Evolutionary conservation across 2,113 vertebrate species (phyloP), one percentile per base, ranked within the genome.

Genomic region (Calidris pugnax): DNA sequence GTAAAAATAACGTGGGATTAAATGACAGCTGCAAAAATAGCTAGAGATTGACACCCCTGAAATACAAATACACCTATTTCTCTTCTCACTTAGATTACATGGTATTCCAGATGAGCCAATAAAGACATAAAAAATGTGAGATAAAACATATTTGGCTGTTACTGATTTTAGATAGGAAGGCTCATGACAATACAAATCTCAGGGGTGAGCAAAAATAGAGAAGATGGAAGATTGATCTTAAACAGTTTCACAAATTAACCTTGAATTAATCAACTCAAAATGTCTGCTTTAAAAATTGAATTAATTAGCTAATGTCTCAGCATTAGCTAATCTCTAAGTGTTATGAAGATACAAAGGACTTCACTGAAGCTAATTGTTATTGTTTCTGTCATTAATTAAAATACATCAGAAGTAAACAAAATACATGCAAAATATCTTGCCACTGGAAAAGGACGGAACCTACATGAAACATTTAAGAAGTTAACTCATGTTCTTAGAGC

Each of bases 321-420:
- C 62, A 76, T 77, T 90, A 95, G 69, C 35, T 89, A 80, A 69
- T 62, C 53, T 85, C 20, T 82, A 89, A 76, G 35, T 48, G 7
- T 47, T 66, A 69, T 23, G 51, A 83, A 89, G 74, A 92, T 83
- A 81, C 26, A 96, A 93, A 93, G 81, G 87, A 66, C 27, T 87
- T 81, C 21, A 86, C 0, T 41, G 48, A 75, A 94, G 39, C 35
- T 57, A 95, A 92, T 63, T 93, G 39, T 21, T 83, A 79, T 84
- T 92, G 59, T 84, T 80, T 63, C 66, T 53, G 85, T 71, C 27
- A 59, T 90, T 93, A 96, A 96, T 78, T 95, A 95, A 95, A 94
- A 90, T 41, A 78, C 16, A 45, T 35, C 60, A 83, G 41, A 93
- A 94, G 41, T 78, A 94, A 97, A 95, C 47, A 85, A 72, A 77